Evolutionary conservation across 1,140 invertebrate species (phyloP).

Genomic region (Habropoda laboriosa): DNA sequence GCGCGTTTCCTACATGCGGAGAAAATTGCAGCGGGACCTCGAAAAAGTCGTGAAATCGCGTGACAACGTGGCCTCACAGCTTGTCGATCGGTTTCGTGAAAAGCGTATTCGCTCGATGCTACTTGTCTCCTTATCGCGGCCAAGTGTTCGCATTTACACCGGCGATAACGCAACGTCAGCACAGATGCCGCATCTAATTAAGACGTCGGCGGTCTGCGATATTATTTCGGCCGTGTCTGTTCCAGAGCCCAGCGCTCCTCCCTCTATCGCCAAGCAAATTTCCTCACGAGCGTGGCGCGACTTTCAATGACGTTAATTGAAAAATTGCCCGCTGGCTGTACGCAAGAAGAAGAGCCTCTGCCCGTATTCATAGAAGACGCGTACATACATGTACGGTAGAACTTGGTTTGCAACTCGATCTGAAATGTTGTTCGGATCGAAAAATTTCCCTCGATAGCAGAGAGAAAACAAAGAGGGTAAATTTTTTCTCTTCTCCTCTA

Average conservation of each 20-base stretch:
- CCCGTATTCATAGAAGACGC: too few relatives aligned
- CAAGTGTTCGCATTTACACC: constrained; percentile 59
- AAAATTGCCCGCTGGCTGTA: too few relatives aligned
- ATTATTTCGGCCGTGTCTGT: constrained; percentile 39
- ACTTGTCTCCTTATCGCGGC: constrained; percentile 42
- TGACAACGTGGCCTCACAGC: background rate
- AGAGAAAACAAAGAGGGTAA: too few relatives aligned
- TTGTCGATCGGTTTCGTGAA: constrained; percentile 30
- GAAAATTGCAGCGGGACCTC: background rate
- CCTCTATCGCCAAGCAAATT: background rate
- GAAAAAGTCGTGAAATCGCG: background rate
- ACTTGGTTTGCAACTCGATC: background rate
- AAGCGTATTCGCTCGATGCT: constrained; percentile 3
- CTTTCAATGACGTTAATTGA: constrained; percentile 1
- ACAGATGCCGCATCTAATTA: constrained; percentile 58
- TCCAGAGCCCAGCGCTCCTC: background rate
- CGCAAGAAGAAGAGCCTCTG: too few relatives aligned
- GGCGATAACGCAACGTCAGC: constrained; percentile 57
- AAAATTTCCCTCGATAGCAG: too few relatives aligned
- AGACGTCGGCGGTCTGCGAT: constrained; percentile 30
- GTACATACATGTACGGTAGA: too few relatives aligned
- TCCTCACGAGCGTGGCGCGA: background rate
- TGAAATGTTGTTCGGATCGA: background rate
- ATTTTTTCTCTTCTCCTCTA: background rate
- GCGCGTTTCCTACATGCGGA: background rate